Base-by-base conservation (phyloP, 2,113 vertebrate species). In the Malurus cyaneus region DNA sequence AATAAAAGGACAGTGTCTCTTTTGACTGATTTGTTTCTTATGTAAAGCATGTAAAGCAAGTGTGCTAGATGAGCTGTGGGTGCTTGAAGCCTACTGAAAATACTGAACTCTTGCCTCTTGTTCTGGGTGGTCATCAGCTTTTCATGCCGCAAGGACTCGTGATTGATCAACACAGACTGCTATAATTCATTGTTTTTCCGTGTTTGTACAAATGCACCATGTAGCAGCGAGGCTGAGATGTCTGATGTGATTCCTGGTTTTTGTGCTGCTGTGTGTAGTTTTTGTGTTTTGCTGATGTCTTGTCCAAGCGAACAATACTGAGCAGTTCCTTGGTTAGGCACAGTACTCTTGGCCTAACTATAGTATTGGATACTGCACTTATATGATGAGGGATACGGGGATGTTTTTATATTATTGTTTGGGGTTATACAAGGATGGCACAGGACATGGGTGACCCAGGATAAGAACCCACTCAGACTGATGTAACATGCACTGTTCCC, bases 121-220 rank as follows among this genome's bases (percentile, higher is more conserved):
- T 36, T 70, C 47, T 78, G 14, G 19, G 14, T 44, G 32, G 26
- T 76, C 42, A 66, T 88, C 19, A 53, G n/a, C 29, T 46, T 42
- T 85, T n/a, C 2, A 0, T 53, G 28, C 42, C 61, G 21, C 14
- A 84, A 24, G 34, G 34, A 21, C 31, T 80, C 1, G 0, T 28
- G 54, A 5, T n/a, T 21, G 50, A 14, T 80, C 50, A 89, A 36
- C 8, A 23, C 12, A 44, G 31, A n/a, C 50, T 80, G 25, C 47
- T 2, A 0, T 50, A 57, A 32, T 59, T 50, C 0, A 1, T 34
- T 71, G 12, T 23, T 87, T 61, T 57, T 34, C 29, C 0, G 0
- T 36, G 28, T 73, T 78, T 19, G 11, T 62, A 41, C 17, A 77
- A 85, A 65, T 21, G 19, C n/a, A 53, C n/a, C 24, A 15, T 15